Base-by-base conservation (phyloP, 2,888 invertebrate genomes). In the Diabrotica balteata region DNA sequence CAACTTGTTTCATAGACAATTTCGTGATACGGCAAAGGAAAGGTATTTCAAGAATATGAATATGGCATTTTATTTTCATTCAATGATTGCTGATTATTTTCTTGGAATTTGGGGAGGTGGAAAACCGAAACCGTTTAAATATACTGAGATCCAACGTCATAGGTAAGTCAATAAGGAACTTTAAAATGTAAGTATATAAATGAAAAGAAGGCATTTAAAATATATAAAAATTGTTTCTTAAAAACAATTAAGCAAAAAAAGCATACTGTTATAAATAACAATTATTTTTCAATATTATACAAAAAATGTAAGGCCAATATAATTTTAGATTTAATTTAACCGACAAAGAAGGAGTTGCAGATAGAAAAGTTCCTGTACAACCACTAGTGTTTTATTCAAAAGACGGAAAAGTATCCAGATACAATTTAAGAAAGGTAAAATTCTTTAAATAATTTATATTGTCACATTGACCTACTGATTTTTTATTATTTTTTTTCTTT, bases 11-110 rank as follows among this genome's bases (percentile, higher is more conserved):
- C 78, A 3, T 69, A 88, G 97, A 63, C 97, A 98, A 85, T 98
- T 98, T 84, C 88, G 96, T 1, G 96, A 97, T 80, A 92, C 98
- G 0, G 97, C 98, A 0, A 91, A 91, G 63, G 97, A 98, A 82
- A 86, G 98, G 57, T 99, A 98, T 85, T 98, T 99, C 86, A 96
- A 96, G 83, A 98, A 98, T 80, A 92, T 96, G 89, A 97, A 97
- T 83, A 95, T 97, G 92, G 94, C 96, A 0, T 93, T 93, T 85
- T 96, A 97, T 82, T 97, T 98, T 81, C 98, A 99, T 82, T 97
- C 97, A 0, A 95, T 95, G 87, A 96, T 98, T 73, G 97, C 98
- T 1, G 98, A 99, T 84, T 99, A 98, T 82, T 99, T 96, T 82
- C 86, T 98, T 32, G 98, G 98, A 0, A 95, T 96, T 66, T 98